Conservation (phyloP, 2,797 vertebrate species). For the Hydrolagus colliei region DNA sequence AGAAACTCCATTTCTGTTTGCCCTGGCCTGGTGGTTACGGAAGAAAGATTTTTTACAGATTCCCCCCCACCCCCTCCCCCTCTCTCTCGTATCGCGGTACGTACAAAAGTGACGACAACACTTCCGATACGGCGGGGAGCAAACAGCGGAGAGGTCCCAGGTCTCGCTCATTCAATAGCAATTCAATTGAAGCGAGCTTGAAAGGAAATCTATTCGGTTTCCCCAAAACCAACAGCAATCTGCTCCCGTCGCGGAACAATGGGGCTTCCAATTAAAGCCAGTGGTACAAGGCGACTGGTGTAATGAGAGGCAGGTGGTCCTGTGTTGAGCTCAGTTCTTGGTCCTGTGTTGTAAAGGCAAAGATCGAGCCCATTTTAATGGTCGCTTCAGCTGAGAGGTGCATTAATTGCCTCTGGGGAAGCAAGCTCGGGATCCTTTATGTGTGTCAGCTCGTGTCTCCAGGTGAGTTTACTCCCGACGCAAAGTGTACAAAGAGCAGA, state of each 20-base stretch:
- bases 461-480: conserved; percentile 25
- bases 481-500: conserved; percentile 6
- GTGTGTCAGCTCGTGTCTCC: conserved; percentile 13
- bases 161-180: not conserved
- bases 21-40: too few relatives aligned
- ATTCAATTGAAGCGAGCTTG: conserved; percentile 5
- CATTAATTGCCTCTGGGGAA: conserved; percentile 22
- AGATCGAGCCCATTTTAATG: not conserved
- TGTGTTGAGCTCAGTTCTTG: not conserved
- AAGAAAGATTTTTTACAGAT: not conserved
- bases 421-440: conserved; percentile 9
- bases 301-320: conserved; percentile 8
- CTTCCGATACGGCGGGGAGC: not conserved
- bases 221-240: not conserved
- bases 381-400: conserved; percentile 21
- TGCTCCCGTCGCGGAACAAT: conserved; percentile 9
- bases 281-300: not conserved
- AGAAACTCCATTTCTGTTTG: too few relatives aligned
- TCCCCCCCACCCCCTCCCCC: too few relatives aligned
- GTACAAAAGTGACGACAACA: not conserved
- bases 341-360: conserved; percentile 19
- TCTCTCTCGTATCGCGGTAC: not conserved
- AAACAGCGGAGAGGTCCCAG: not conserved
- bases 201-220: conserved; percentile 9
- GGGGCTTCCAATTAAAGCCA: conserved; percentile 23